phyloP scores from a whole-genome alignment of 2,888 invertebrate genomes.

The Cryptus viduatorius region DNA sequence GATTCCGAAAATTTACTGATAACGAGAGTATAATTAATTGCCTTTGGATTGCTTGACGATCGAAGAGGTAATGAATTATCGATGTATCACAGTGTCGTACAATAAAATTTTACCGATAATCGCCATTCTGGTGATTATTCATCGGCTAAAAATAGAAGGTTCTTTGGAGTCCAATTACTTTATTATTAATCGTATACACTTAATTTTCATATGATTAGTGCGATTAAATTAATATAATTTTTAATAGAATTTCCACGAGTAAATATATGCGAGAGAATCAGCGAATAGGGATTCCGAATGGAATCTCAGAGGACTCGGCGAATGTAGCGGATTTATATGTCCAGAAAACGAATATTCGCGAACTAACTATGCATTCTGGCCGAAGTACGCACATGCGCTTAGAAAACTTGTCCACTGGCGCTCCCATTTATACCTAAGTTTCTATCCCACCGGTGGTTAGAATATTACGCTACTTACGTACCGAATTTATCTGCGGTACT shows the following conservation, averaged over 20 bases:
- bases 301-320: conserved; percentile 41
- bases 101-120: neutral
- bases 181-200: conserved; percentile 34
- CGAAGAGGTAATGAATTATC: neutral
- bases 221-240: conserved; percentile 21
- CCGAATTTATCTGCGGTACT: conserved; percentile 46
- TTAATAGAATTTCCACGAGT: neutral
- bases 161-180: conserved; percentile 8
- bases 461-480: conserved; percentile 37
- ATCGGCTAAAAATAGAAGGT: neutral
- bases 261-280: neutral
- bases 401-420: conserved; percentile 10
- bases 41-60: neutral
- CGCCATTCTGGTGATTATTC: neutral
- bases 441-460: neutral
- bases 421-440: conserved; percentile 38
- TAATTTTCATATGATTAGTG: neutral
- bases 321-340: conserved; percentile 25
- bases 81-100: neutral
- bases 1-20: neutral
- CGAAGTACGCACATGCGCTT: conserved; percentile 57
- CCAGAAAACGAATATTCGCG: conserved; percentile 29
- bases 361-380: conserved; percentile 62
- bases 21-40: neutral
- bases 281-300: conserved; percentile 3